phyloP scores from a whole-genome alignment of 2,113 vertebrate species.

The Eleginops maclovinus region DNA sequence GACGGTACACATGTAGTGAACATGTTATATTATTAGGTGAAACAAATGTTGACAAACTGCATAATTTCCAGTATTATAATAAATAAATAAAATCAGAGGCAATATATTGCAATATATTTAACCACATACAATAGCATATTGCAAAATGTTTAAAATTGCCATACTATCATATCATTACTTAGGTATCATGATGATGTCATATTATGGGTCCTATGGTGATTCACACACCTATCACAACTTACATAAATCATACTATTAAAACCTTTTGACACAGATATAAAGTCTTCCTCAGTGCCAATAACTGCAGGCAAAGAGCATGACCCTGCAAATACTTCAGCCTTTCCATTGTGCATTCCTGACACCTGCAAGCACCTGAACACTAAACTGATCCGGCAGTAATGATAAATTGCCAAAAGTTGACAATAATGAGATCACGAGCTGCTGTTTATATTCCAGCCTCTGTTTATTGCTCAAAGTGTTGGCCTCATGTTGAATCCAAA shows the following conservation, averaged over 20 bases:
- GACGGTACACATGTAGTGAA: too few relatives aligned
- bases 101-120: too few relatives aligned
- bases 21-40: too few relatives aligned
- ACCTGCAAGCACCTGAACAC: not conserved
- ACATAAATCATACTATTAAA: not conserved
- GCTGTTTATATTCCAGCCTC: slow-evolving; percentile 32
- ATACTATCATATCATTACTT: too few relatives aligned
- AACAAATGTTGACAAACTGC: too few relatives aligned
- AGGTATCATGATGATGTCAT: too few relatives aligned
- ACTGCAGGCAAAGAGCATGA: not conserved
- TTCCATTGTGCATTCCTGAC: not conserved
- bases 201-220: too few relatives aligned
- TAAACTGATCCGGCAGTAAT: not conserved
- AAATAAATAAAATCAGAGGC: too few relatives aligned
- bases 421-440: slow-evolving; percentile 23
- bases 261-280: not conserved
- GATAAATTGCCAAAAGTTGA: slow-evolving; percentile 1
- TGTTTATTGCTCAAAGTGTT: slow-evolving; percentile 38
- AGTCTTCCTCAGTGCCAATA: not conserved
- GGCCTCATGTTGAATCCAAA: slow-evolving; percentile 20
- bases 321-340: not conserved
- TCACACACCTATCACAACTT: not conserved
- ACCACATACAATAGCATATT: too few relatives aligned
- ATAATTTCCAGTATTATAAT: too few relatives aligned
- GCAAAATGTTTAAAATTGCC: too few relatives aligned